Percentiles rank a stretch among this genome's conserved stretches.
phyloP scores from a whole-genome alignment of 2,888 invertebrate species.

The Gari tellinella region DNA sequence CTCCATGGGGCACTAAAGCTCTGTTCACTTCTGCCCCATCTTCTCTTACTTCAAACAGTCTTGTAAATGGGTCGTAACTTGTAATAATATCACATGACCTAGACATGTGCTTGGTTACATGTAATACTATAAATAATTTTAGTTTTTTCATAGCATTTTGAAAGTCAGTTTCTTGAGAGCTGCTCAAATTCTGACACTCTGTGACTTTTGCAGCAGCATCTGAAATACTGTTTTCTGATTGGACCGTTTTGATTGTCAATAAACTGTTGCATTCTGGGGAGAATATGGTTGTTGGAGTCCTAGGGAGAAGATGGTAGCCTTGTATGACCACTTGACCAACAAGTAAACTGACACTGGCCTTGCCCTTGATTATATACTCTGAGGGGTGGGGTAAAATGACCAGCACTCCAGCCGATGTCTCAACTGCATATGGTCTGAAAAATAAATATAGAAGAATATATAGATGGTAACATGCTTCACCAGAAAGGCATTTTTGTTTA shows the following conservation, averaged over 20 bases:
- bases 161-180: neutral
- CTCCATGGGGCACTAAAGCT: slow-evolving; percentile 31
- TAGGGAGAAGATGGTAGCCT: slow-evolving; percentile 56
- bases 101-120: slow-evolving; percentile 53
- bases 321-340: slow-evolving; percentile 62
- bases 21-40: slow-evolving; percentile 40
- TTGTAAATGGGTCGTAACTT: slow-evolving; percentile 38
- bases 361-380: slow-evolving; percentile 65
- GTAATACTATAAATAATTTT: slow-evolving; percentile 54
- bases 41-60: slow-evolving; percentile 32
- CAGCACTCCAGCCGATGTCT: slow-evolving; percentile 17
- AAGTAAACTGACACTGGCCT: slow-evolving; percentile 56
- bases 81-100: slow-evolving; percentile 62
- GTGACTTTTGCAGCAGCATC: slow-evolving; percentile 8
- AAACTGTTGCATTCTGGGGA: slow-evolving; percentile 72
- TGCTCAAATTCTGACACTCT: too few species aligned
- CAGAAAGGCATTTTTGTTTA: too few species aligned
- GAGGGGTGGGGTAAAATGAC: slow-evolving; percentile 59
- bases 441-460: too few species aligned
- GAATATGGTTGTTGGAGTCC: slow-evolving; percentile 55
- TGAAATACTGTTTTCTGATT: slow-evolving; percentile 32
- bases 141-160: slow-evolving; percentile 16
- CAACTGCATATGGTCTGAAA: too few species aligned
- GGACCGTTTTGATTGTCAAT: slow-evolving; percentile 57
- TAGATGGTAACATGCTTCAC: too few species aligned